phyloP scores from a whole-genome alignment of 2,888 invertebrate species.

The Cataglyphis albicans region DNA sequence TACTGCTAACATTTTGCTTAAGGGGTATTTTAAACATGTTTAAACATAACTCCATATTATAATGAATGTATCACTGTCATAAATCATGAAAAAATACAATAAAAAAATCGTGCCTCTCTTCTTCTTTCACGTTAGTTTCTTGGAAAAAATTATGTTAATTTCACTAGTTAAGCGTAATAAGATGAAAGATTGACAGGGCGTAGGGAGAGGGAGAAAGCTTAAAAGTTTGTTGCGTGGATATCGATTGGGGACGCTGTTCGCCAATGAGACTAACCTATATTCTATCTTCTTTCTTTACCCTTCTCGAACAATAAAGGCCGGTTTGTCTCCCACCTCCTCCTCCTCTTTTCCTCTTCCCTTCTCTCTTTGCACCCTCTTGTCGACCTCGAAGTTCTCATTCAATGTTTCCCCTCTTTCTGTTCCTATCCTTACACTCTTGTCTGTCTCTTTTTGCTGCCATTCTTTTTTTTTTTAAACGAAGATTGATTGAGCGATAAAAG shows the following conservation, averaged over 20 bases:
- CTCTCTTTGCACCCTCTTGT: constrained; percentile 57
- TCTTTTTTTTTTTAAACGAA: not conserved
- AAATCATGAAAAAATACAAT: not conserved
- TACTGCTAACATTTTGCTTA: no score
- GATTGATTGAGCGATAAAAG: not conserved
- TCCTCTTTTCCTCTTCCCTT: constrained; percentile 58
- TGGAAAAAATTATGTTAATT: constrained; percentile 15
- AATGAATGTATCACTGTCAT: not conserved
- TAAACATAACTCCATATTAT: not conserved
- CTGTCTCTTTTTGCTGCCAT: not conserved
- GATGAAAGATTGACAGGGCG: constrained; percentile 58
- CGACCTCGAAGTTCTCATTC: constrained; percentile 78
- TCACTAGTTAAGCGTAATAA: constrained; percentile 54
- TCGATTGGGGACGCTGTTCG: constrained; percentile 85
- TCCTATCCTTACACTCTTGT: constrained; percentile 22
- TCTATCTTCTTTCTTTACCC: constrained; percentile 76
- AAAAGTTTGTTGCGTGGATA: constrained; percentile 78
- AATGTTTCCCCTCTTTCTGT: constrained; percentile 77
- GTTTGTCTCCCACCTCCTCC: constrained; percentile 46
- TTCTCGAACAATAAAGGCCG: constrained; percentile 46
- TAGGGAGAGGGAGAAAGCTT: constrained; percentile 30
- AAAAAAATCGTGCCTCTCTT: not conserved
- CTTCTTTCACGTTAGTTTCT: not conserved
- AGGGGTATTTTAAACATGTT: not conserved
- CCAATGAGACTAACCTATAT: constrained; percentile 83